Conservation (phyloP, 2,888 invertebrate genomes). For the Synanthedon andrenaeformis region DNA sequence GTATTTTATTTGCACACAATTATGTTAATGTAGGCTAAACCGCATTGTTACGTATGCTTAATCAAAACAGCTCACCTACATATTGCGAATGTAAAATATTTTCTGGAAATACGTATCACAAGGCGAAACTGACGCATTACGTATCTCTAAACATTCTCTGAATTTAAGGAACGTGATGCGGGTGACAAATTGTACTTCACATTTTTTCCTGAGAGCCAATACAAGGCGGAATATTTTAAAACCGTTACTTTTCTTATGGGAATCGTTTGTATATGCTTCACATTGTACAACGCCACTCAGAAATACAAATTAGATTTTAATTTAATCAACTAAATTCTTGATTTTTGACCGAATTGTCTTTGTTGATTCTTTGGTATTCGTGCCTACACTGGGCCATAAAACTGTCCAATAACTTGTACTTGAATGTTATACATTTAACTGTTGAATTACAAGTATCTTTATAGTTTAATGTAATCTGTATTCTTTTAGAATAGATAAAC, state of each 20-base stretch:
- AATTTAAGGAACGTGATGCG: slow-evolving; percentile 40
- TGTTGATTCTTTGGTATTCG: not conserved
- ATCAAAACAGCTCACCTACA: no score
- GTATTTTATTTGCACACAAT: no score
- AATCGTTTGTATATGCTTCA: slow-evolving; percentile 4
- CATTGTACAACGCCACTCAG: not conserved
- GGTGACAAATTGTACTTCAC: slow-evolving; percentile 36
- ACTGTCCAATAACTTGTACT: no score
- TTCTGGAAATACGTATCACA: not conserved
- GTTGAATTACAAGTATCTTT: no score
- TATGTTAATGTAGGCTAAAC: no score
- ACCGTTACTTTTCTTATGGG: slow-evolving; percentile 21
- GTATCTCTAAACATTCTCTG: slow-evolving; percentile 35
- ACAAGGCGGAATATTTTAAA: slow-evolving; percentile 29
- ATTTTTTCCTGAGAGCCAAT: slow-evolving; percentile 33
- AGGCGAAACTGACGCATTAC: slow-evolving; percentile 30
- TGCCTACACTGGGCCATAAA: not conserved
- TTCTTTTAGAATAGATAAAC: no score
- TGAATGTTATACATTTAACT: no score
- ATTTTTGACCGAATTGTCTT: not conserved
- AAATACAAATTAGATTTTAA: not conserved
- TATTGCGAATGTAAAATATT: not conserved
- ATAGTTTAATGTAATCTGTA: no score
- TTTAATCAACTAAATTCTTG: not conserved
- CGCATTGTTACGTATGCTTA: no score